Percentiles rank a stretch among this genome's conserved stretches.
phyloP scores from a whole-genome alignment of 2,113 vertebrate genomes.

The Oceanites oceanicus region DNA sequence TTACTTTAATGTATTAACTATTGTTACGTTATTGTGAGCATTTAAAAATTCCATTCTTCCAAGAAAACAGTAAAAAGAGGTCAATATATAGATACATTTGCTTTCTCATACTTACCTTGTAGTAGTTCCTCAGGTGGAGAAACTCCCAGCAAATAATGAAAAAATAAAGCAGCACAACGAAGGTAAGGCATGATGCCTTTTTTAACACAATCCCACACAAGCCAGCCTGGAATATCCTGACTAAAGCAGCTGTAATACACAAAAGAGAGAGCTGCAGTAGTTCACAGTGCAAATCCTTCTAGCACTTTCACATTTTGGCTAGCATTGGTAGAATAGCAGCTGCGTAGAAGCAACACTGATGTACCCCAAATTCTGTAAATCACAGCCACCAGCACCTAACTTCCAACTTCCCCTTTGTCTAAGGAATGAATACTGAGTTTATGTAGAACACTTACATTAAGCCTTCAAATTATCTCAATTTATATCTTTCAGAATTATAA shows the following conservation, averaged over 20 bases:
- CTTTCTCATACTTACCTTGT: conserved; percentile 67
- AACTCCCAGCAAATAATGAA: conserved; percentile 92
- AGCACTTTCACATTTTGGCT: background rate
- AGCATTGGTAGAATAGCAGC: background rate
- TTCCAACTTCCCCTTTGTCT: background rate
- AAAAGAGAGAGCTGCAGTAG: conserved; percentile 1
- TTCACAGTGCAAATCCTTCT: background rate
- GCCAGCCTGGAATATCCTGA: conserved; percentile 79
- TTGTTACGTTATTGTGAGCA: background rate
- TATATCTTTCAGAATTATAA: background rate
- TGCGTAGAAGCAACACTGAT: background rate
- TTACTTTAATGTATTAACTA: background rate
- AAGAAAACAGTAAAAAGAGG: background rate
- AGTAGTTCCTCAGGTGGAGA: conserved; percentile 88
- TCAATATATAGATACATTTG: background rate
- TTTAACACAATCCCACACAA: conserved; percentile 84
- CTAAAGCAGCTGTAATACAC: conserved; percentile 73
- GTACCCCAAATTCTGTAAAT: background rate
- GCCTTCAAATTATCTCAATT: background rate
- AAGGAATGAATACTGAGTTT: background rate
- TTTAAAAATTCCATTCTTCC: background rate
- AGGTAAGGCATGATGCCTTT: conserved; percentile 89
- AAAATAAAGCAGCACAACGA: conserved; percentile 91
- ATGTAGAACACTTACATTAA: background rate
- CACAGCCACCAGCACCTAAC: background rate